Evolutionary conservation across 2,797 vertebrate species (phyloP).

Genomic region (Smutsia temminckii): DNA sequence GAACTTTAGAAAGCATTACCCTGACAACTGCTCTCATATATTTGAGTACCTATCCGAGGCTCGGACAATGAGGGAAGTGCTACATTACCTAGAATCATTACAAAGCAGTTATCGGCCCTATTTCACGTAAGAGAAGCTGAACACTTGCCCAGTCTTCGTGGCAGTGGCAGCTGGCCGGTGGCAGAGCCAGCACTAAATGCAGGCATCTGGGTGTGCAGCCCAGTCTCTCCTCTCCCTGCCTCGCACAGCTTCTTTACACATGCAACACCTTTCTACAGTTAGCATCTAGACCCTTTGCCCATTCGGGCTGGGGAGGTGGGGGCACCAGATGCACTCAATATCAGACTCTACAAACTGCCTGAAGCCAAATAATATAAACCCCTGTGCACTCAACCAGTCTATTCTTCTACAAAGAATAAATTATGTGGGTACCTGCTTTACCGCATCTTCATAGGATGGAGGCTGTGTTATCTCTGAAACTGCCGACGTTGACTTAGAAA

Average conservation of each 20-base stretch:
- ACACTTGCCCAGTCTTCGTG: not conserved
- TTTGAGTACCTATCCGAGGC: not conserved
- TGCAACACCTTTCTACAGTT: not conserved
- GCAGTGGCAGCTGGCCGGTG: not conserved
- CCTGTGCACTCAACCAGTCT: not conserved
- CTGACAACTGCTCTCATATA: not conserved
- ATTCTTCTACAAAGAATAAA: constrained; percentile 49
- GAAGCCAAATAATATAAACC: not conserved
- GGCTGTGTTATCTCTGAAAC: constrained; percentile 93
- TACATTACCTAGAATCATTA: not conserved
- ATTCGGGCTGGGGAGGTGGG: not conserved
- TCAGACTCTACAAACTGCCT: not conserved
- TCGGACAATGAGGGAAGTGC: not conserved
- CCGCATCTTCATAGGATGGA: constrained; percentile 96
- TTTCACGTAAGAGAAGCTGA: not conserved
- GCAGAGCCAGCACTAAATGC: not conserved
- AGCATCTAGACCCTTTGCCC: too few species aligned
- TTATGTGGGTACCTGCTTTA: constrained; percentile 92
- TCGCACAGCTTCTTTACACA: not conserved
- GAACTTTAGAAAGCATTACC: not conserved
- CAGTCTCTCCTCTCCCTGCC: not conserved
- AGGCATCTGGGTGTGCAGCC: not conserved
- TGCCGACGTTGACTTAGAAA: constrained; percentile 92
- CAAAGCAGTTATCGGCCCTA: not conserved
- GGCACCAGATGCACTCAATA: not conserved